Evolutionary conservation across 2,888 invertebrate species (phyloP), one percentile per base, ranked within the genome.

Genomic region (Drosophila basisetae): DNA sequence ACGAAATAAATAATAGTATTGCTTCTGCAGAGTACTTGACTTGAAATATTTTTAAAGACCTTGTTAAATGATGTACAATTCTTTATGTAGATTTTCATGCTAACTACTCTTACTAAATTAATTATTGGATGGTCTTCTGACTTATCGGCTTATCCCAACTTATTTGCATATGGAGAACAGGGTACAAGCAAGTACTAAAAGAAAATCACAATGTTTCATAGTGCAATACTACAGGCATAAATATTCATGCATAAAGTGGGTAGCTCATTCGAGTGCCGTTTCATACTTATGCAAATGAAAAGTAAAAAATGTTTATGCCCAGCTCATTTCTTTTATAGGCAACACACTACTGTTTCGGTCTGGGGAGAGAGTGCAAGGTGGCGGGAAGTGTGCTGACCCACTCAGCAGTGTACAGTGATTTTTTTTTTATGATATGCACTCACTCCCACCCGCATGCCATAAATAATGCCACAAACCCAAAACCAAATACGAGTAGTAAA

Each of bases 381-480:
- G 11, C 5, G 11, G 43, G 11, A 22, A 2, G 5, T 43, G 11
- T n/a, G 33, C 62, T 76, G 80, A 70, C 73, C 80, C 80, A 75
- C 79, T 78, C 79, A 71, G 71, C 67, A 43, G 39, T 54, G 47
- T 56, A 67, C 73, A 55, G 69, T 70, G 79, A 80, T 79, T 79
- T 77, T 79, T 25, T 50, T 49, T 49, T 69, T 64, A 67, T 69
- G 58, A 61, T 69, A 62, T 25, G 33, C 68, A 25, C 25, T 35
- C 25, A 35, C 53, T 16, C 13, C 30, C 49, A 47, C 43, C 35
- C 39, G 41, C 47, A 47, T 30, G 25, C 64, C 80, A 86, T 89
- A 86, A 85, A 90, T 90, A 84, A 84, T 81, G 79, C 83, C 68
- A 76, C 76, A 85, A 88, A 88, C 83, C 90, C 89, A 76, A 86